phyloP scores from a whole-genome alignment of 2,888 invertebrate species.

The Cataglyphis cursor region DNA sequence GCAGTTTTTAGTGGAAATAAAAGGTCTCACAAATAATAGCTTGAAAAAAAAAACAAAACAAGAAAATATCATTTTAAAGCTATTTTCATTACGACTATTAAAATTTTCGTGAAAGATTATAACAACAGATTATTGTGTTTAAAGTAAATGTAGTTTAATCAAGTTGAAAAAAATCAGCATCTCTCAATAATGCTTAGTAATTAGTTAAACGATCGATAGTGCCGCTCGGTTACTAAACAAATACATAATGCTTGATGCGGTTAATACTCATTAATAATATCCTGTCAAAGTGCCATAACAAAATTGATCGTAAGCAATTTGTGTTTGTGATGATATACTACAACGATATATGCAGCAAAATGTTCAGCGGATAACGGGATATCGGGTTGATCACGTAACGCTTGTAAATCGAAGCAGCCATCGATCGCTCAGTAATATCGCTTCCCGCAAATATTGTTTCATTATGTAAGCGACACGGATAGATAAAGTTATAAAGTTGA shows the following conservation, averaged over 20 bases:
- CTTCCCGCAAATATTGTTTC: slow-evolving; percentile 23
- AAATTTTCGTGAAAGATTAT: background rate
- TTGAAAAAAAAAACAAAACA: background rate
- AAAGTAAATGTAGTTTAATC: background rate
- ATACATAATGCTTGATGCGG: slow-evolving; percentile 27
- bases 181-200: background rate
- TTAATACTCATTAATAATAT: slow-evolving; percentile 43
- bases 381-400: slow-evolving; percentile 19
- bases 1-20: background rate
- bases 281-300: slow-evolving; percentile 33
- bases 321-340: slow-evolving; percentile 31
- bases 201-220: slow-evolving; percentile 13
- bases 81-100: background rate
- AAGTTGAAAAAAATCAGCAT: slow-evolving; percentile 1
- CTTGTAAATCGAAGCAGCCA: slow-evolving; percentile 36
- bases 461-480: background rate
- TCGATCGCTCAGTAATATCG: slow-evolving; percentile 15
- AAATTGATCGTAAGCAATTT: slow-evolving; percentile 34
- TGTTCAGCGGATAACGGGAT: slow-evolving; percentile 46
- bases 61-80: background rate
- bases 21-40: background rate
- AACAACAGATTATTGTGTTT: background rate
- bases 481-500: background rate
- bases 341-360: slow-evolving; percentile 13
- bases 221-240: slow-evolving; percentile 18